Conservation (phyloP, 37 sponge, comb jelly and placozoan genomes). For the Diacarnus erythraeanus region DNA sequence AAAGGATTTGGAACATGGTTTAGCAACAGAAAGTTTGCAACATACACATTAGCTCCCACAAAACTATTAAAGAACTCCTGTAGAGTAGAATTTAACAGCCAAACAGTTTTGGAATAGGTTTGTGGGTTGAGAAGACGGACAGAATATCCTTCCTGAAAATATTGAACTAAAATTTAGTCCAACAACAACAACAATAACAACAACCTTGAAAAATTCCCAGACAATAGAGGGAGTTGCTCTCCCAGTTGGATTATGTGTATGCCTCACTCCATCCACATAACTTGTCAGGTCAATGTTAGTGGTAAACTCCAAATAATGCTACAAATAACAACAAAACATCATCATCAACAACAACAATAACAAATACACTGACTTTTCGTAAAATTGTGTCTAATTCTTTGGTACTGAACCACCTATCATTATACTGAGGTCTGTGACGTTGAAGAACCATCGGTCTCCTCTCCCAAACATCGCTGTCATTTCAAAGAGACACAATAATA, state of each 20-base stretch:
- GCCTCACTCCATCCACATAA: slow-evolving; percentile 78
- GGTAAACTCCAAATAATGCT: slow-evolving; percentile 79
- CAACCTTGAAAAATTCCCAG: slow-evolving; percentile 82
- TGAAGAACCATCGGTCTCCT: slow-evolving; percentile 70
- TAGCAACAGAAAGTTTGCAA: neutral
- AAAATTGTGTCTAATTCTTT: slow-evolving; percentile 83
- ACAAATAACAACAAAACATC: neutral
- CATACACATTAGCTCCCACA: slow-evolving; percentile 93
- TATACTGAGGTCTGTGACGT: slow-evolving; percentile 66
- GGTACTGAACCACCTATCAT: slow-evolving; percentile 81
- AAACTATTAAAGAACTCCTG: slow-evolving; percentile 87
- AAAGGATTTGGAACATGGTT: too few relatives aligned
- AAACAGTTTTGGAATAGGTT: slow-evolving; percentile 77
- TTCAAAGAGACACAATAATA: slow-evolving; percentile 1
- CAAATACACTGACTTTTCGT: slow-evolving; percentile 43
- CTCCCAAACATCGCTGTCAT: slow-evolving; percentile 88
- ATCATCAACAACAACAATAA: neutral
- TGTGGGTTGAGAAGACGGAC: slow-evolving; percentile 94
- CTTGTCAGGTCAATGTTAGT: slow-evolving; percentile 88
- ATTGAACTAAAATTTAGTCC: neutral
- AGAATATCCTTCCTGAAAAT: slow-evolving; percentile 82
- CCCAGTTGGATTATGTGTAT: slow-evolving; percentile 85
- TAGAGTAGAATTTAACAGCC: slow-evolving; percentile 81
- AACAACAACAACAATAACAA: neutral
- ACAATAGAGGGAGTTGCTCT: slow-evolving; percentile 71